A percentile compares a stretch with the other conserved stretches of the same genome.
phyloP scores from a whole-genome alignment of 2,888 invertebrate species.

The Buathra laborator region DNA sequence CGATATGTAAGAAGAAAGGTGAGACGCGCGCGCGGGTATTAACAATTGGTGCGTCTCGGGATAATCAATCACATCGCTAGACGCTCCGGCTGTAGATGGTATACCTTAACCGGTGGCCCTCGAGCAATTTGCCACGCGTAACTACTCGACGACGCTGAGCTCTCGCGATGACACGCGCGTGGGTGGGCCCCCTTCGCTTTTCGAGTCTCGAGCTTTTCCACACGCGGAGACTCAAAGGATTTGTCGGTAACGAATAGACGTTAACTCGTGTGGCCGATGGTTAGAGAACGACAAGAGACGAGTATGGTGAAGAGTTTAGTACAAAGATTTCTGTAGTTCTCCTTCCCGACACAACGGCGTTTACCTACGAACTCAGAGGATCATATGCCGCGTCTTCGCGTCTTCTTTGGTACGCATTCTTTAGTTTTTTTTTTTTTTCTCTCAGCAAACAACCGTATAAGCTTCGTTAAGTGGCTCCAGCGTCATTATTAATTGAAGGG shows the following conservation, averaged over 20 bases:
- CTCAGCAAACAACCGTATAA: constrained; percentile 49
- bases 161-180: constrained; percentile 74
- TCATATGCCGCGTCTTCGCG: constrained; percentile 5
- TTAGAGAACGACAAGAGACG: not conserved
- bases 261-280: constrained; percentile 2
- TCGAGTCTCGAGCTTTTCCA: constrained; percentile 25
- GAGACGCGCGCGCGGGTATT: constrained; percentile 36
- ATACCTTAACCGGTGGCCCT: constrained; percentile 60
- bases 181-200: constrained; percentile 50
- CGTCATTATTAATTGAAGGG: constrained; percentile 63
- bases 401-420: not conserved
- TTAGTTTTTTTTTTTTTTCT: constrained; percentile 3
- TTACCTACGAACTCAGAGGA: not conserved
- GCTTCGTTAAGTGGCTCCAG: constrained; percentile 45
- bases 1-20: constrained; percentile 20
- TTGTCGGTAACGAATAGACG: not conserved
- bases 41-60: constrained; percentile 76
- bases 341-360: not conserved
- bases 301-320: constrained; percentile 11
- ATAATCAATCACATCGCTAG: constrained; percentile 80
- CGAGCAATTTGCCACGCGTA: constrained; percentile 78
- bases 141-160: constrained; percentile 74
- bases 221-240: constrained; percentile 1
- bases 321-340: not conserved
- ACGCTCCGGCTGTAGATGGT: constrained; percentile 40